Base-by-base conservation (phyloP, 2,113 vertebrate species). In the Anhinga rufa region DNA sequence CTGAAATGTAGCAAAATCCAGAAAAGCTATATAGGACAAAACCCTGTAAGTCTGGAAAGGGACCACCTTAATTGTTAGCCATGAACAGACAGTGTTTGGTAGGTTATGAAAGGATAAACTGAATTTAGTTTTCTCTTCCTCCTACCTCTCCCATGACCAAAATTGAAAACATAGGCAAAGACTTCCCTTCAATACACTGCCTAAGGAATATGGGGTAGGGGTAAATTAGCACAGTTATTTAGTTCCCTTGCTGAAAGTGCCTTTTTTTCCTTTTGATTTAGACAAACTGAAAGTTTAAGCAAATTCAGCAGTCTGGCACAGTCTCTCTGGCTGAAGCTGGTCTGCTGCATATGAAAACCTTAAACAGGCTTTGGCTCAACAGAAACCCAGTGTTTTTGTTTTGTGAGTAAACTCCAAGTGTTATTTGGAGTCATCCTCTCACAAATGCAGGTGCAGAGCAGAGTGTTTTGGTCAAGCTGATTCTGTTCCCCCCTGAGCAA, bases 321-420 rank as follows among this genome's bases (percentile, higher is more conserved):
- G 54, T 16, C 40, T 55, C 31, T 61, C 57, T 4, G 14, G n/a
- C 70, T 94, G 84, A 79, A 90, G 78, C 68, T 86, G 68, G 28
- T 76, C 81, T 69, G 57, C 49, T 65, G 66, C 68, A 42, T 83
- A 42, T 64, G 92, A 95, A 93, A 87, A 64, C 81, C 61, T 93
- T 78, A 70, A 93, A 81, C 11, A 42, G 76, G 49, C 68, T 93
- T 96, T 94, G 88, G 64, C 95, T 92, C 77, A 78, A 58, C 80
- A 93, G 80, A 83, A 95, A 78, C 82, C 81, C 70, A 34, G 64
- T 91, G 94, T 2, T 95, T 95, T 96, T 96, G 91, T 97, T 95
- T 95, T 84, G 86, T 95, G 91, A 93, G 89, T 92, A 92, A 95
- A 96, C 86, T 46, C 42, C 26, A 29, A 93, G 93, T 95, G 95